Evolutionary conservation across 2,888 invertebrate genomes (phyloP), one percentile per base, ranked within the genome.

Genomic region (Trachelus tabidus): DNA sequence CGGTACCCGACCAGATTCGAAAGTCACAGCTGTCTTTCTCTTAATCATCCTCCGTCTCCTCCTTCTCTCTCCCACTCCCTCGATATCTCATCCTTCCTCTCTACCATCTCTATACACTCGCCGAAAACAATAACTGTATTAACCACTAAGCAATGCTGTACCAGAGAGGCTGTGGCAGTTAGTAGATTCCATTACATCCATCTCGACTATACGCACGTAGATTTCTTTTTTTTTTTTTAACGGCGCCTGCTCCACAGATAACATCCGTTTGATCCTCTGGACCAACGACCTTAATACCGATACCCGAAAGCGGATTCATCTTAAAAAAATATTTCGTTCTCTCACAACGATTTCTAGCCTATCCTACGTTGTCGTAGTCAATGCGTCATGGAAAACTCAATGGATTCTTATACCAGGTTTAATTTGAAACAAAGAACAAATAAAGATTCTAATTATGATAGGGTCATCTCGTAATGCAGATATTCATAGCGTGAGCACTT

Each of bases 401-500:
- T 56, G 15, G 9, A 23, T 23, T 56, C 23, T 23, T 40, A 12
- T 4, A 40, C 12, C 4, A 15, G 15, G 15, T 4, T 4, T 56
- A 23, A 56, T 56, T 23, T 1, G 40, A 9, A 56, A 1, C 1
- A 40, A 40, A 4, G 40, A 40, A 40, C 1, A 40, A 40, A 40
- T 15, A 15, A 40, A 69, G 69, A 69, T 71, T 33, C 71, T 71
- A 71, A 71, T 71, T 71, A 71, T 2, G 30, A 71, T 30, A 71
- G 31, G 71, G 71, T 33, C 15, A 31, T 31, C 31, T 71, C 12
- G 31, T 30, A 71, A 71, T 71, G 71, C 71, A 31, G 30, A 30
- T 71, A 71, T 71, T 71, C 71, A 34, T 71, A 71, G 71, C 71
- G 31, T 71, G 71, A 12, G 31, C 71, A 71, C 71, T n/a, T 71